Evolutionary conservation across 1,140 invertebrate species (phyloP).

Genomic region (Ceratosolen fusciceps): DNA sequence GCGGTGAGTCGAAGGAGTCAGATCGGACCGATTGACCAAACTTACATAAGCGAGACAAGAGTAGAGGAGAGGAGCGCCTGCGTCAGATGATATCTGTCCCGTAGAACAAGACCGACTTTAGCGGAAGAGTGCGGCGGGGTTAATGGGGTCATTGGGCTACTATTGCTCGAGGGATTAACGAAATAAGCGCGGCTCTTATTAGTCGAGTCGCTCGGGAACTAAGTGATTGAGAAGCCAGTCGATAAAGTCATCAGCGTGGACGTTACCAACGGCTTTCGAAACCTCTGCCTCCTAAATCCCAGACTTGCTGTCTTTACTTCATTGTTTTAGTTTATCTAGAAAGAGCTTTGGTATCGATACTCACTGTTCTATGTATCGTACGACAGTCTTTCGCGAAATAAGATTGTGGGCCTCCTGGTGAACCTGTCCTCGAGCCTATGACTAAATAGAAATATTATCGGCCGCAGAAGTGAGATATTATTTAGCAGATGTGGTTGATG

Average conservation of each 20-base stretch:
- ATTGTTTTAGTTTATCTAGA: no score
- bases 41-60: constrained; percentile 28
- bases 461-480: background rate
- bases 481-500: background rate
- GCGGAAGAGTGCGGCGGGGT: background rate
- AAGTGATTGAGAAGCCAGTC: background rate
- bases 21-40: background rate
- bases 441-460: no score
- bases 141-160: background rate
- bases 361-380: no score
- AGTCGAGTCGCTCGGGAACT: background rate
- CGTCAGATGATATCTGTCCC: background rate
- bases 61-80: background rate
- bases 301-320: no score
- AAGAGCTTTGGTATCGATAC: no score
- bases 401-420: no score
- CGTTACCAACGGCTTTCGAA: no score
- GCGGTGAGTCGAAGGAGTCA: background rate
- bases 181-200: no score
- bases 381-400: no score
- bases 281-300: no score
- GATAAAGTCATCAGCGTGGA: no score
- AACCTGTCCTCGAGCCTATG: no score
- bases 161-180: background rate
- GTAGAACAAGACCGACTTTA: background rate